Conservation (phyloP, 1,140 invertebrate species). For the Paraescarpia echinospica region DNA sequence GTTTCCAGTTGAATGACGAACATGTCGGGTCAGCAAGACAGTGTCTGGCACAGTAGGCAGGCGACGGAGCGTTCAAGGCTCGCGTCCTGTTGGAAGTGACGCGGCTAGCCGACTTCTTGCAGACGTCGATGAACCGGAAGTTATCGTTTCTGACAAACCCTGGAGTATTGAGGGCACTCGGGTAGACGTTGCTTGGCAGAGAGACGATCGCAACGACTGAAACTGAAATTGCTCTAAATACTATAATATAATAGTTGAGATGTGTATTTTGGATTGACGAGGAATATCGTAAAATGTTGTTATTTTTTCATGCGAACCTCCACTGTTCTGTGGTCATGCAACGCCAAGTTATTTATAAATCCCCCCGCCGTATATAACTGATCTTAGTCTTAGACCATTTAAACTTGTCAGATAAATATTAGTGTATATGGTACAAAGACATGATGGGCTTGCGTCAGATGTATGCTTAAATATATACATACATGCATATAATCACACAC, state of each 20-base stretch:
- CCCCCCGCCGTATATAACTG: too few relatives aligned
- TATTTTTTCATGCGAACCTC: too few relatives aligned
- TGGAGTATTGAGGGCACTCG: not conserved
- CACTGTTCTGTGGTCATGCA: too few relatives aligned
- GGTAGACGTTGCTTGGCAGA: not conserved
- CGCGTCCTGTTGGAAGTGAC: not conserved
- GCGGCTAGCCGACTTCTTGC: not conserved
- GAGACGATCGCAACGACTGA: not conserved
- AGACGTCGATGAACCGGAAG: not conserved
- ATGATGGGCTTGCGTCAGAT: too few relatives aligned
- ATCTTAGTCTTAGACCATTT: too few relatives aligned
- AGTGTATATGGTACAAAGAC: too few relatives aligned
- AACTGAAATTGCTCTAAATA: not conserved
- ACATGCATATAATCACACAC: too few relatives aligned
- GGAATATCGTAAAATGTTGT: too few relatives aligned
- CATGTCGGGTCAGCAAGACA: not conserved
- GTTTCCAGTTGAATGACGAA: not conserved
- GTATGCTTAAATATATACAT: too few relatives aligned
- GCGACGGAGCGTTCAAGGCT: not conserved
- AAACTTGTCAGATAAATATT: too few relatives aligned
- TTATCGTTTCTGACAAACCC: not conserved
- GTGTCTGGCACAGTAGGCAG: not conserved
- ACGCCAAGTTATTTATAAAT: too few relatives aligned
- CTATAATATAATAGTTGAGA: not conserved
- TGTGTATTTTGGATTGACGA: not conserved